These are phyloP conservation scores for Cottus gobio DNA, from an alignment of 2,113 vertebrate genomes.

Conservation along the genomic window DNA sequence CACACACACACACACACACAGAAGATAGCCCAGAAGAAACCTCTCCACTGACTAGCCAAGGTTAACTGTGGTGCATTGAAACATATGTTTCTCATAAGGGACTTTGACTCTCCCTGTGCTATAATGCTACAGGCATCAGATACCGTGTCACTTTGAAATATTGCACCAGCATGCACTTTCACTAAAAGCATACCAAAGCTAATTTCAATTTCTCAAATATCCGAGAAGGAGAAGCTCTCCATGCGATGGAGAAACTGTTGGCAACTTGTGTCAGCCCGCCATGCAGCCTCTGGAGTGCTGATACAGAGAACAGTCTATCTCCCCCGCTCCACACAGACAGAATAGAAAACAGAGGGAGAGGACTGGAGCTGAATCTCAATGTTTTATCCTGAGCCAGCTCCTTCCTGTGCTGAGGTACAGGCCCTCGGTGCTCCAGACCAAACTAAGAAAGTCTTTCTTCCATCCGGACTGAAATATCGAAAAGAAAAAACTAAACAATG, in stretches of 20 bases:
- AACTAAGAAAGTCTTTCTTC: background rate
- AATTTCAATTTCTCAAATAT: conserved; percentile 22
- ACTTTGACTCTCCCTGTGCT: conserved; percentile 9
- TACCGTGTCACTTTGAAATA: conserved; percentile 27
- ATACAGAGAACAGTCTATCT: conserved; percentile 61
- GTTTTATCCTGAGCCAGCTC: conserved; percentile 6
- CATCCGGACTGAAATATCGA: background rate
- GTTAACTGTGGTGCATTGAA: conserved; percentile 44
- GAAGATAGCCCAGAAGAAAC: conserved; percentile 33
- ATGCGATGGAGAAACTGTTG: conserved; percentile 27
- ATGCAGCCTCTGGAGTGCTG: conserved; percentile 51
- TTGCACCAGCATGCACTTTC: conserved; percentile 18
- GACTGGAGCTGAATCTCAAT: conserved; percentile 65
- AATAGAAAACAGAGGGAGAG: conserved; percentile 59
- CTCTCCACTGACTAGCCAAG: conserved; percentile 39
- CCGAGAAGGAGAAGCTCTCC: conserved; percentile 14
- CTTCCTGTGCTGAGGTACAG: conserved; percentile 36
- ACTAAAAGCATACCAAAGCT: conserved; percentile 22
- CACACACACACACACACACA: conserved; percentile 30
- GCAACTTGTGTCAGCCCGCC: conserved; percentile 50
- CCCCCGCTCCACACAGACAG: conserved; percentile 56
- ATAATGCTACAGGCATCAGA: conserved; percentile 13
- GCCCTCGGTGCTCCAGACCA: conserved; percentile 3
- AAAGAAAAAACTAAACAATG: background rate
- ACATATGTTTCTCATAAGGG: conserved; percentile 53